phyloP scores from a whole-genome alignment of 2,888 invertebrate species.

The Volucella bombylans region DNA sequence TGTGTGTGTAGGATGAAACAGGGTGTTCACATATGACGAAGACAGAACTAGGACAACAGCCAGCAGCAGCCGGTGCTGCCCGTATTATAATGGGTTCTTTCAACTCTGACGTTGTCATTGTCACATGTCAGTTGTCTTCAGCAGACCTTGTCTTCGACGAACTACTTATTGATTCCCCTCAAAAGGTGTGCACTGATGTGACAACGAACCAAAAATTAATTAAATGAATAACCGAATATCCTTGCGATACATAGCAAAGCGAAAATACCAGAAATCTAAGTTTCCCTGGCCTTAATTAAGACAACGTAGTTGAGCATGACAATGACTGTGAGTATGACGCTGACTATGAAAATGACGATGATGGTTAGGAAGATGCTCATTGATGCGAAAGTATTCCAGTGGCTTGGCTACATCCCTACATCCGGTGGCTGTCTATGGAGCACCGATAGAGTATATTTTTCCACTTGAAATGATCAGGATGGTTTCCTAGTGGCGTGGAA shows the following conservation, averaged over 20 bases:
- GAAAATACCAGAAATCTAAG: constrained; percentile 15
- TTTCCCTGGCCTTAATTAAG: constrained; percentile 37
- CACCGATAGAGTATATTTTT: neutral
- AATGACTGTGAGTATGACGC: neutral
- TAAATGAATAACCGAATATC: constrained; percentile 31
- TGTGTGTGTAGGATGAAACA: neutral
- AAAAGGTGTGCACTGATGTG: constrained; percentile 20
- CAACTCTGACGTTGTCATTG: constrained; percentile 42
- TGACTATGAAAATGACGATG: neutral
- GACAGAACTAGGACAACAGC: constrained; percentile 23
- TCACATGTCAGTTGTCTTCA: neutral
- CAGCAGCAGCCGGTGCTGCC: constrained; percentile 23
- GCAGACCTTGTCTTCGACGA: neutral
- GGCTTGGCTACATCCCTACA: neutral
- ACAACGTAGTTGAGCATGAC: too few relatives aligned
- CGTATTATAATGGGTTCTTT: constrained; percentile 53
- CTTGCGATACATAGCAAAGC: neutral
- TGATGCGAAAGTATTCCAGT: constrained; percentile 16
- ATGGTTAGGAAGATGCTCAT: neutral
- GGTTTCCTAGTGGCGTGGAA: constrained; percentile 8
- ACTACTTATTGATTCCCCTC: constrained; percentile 11
- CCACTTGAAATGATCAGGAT: constrained; percentile 11
- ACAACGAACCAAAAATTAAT: constrained; percentile 21
- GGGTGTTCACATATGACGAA: neutral
- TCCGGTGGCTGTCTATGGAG: neutral